phyloP scores from a whole-genome alignment of 2,113 vertebrate species.

The Dipodomys spectabilis region DNA sequence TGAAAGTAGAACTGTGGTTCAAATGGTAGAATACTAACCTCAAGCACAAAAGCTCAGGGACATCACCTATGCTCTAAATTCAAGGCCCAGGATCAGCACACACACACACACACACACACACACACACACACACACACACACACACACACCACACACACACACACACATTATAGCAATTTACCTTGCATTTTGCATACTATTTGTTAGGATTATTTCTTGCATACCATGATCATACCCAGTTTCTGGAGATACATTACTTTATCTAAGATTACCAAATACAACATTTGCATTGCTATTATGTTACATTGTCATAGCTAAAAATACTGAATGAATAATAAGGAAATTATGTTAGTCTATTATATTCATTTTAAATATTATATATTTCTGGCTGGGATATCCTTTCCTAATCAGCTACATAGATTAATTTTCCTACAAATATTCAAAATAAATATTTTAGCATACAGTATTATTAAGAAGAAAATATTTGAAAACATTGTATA shows the following conservation, averaged over 20 bases:
- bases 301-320: background rate
- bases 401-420: background rate
- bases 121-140: too few species aligned
- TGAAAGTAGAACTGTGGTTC: too few species aligned
- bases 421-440: background rate
- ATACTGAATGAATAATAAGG: background rate
- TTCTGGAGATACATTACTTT: background rate
- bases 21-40: too few species aligned
- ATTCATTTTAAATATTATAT: background rate
- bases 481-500: background rate
- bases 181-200: background rate
- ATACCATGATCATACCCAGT: background rate
- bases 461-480: background rate
- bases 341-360: background rate
- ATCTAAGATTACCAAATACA: background rate
- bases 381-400: background rate
- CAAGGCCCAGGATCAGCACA: too few species aligned
- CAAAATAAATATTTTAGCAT: background rate
- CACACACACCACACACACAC: too few species aligned
- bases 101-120: too few species aligned
- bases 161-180: background rate
- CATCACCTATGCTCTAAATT: too few species aligned
- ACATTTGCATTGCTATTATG: background rate
- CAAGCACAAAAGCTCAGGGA: too few species aligned
- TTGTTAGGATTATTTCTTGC: background rate